Percentiles rank a stretch among this genome's conserved stretches.
These are phyloP conservation scores for Oncorhynchus keta DNA, from an alignment of 2,113 vertebrate genomes.

Conservation along the genomic window DNA sequence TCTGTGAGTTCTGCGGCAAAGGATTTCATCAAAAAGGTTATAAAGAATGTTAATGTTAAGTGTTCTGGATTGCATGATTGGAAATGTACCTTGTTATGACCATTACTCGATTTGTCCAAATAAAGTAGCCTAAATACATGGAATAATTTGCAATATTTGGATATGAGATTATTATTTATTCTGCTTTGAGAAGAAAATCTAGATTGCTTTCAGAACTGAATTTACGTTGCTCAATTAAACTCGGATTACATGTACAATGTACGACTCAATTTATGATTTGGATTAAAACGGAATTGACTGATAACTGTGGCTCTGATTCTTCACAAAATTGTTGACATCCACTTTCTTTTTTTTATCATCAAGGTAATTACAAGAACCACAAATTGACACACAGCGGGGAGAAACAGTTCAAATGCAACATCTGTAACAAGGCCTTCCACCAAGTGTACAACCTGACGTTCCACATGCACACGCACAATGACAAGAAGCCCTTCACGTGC, in stretches of 20 bases:
- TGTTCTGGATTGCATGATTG: neutral
- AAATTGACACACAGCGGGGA: slow-evolving; percentile 98
- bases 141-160: neutral
- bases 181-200: no score
- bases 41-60: neutral
- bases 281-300: neutral
- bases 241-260: no score
- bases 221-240: no score
- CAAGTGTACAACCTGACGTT: slow-evolving; percentile 99
- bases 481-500: slow-evolving; percentile 99
- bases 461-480: slow-evolving; percentile 99
- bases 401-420: slow-evolving; percentile 98
- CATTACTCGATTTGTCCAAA: neutral
- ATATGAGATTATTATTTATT: no score
- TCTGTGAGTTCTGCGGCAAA: slow-evolving; percentile 98
- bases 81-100: neutral
- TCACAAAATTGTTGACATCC: neutral
- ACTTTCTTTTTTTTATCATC: slow-evolving; percentile 10
- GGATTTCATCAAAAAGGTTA: slow-evolving; percentile 99
- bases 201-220: no score
- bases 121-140: neutral
- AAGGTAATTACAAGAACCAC: slow-evolving; percentile 99
- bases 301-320: neutral
- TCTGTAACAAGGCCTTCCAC: slow-evolving; percentile 99
- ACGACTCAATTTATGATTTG: no score